phyloP scores from a whole-genome alignment of 2,113 vertebrate genomes.

The Brachyhypopomus gauderio region DNA sequence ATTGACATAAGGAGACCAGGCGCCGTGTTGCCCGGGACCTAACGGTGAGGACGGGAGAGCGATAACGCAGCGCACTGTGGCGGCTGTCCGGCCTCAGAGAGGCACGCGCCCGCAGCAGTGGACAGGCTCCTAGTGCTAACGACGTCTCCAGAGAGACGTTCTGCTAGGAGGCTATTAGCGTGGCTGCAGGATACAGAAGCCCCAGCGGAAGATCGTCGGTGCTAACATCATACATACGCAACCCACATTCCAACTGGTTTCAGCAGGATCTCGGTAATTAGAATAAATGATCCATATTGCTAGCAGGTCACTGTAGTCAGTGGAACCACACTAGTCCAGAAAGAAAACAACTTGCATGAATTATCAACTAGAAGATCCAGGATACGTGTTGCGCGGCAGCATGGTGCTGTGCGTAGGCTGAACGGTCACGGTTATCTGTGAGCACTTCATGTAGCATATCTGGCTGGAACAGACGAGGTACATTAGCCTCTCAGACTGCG shows the following conservation, averaged over 20 bases:
- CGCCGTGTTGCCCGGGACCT: conserved; percentile 29
- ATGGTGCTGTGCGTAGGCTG: not conserved
- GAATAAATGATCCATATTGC: conserved; percentile 33
- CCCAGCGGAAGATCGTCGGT: conserved; percentile 39
- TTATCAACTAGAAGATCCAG: conserved; percentile 11
- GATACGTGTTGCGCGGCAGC: not conserved
- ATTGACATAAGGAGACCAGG: conserved; percentile 62
- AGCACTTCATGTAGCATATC: conserved; percentile 18
- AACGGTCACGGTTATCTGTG: conserved; percentile 8
- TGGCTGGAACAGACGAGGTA: conserved; percentile 13
- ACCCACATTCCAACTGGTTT: conserved; percentile 13
- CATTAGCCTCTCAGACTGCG: conserved; percentile 65
- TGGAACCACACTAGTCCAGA: conserved; percentile 13
- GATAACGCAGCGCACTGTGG: conserved; percentile 41
- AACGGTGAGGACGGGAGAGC: conserved; percentile 35
- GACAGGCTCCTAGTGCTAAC: conserved; percentile 46
- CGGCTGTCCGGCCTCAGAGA: conserved; percentile 58
- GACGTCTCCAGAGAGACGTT: conserved; percentile 57
- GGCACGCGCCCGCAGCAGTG: conserved; percentile 40
- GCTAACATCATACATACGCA: conserved; percentile 19
- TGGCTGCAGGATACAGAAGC: conserved; percentile 43
- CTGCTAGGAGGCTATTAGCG: conserved; percentile 53
- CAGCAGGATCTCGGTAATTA: conserved; percentile 31
- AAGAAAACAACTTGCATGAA: conserved; percentile 37
- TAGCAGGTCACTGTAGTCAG: conserved; percentile 38